Evolutionary conservation across 2,113 vertebrate species (phyloP).

Genomic region (Ceyx melanurus): DNA sequence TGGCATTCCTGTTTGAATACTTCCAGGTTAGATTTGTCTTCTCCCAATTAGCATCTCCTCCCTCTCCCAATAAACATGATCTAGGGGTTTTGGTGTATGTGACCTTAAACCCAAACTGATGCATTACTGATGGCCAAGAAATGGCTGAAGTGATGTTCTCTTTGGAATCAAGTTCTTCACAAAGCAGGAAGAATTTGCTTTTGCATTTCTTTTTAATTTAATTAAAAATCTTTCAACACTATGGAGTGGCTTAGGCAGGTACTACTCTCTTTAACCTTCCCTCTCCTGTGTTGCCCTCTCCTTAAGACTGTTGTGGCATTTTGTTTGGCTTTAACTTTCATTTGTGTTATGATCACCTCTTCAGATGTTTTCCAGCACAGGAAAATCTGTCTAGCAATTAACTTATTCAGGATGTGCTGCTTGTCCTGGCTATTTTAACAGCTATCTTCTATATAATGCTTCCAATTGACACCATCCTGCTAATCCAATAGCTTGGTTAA

Average conservation of each 20-base stretch:
- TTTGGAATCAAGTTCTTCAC: neutral
- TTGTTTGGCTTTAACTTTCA: neutral
- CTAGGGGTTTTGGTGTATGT: fast-evolving
- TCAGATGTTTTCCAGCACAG: neutral
- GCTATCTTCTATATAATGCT: neutral
- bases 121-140: neutral
- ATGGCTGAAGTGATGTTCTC: neutral
- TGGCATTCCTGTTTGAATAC: neutral
- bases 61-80: neutral
- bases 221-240: neutral
- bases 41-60: neutral
- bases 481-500: neutral
- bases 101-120: neutral
- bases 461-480: neutral
- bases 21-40: neutral
- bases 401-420: neutral
- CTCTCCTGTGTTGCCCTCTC: neutral
- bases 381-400: neutral
- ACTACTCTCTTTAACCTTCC: neutral
- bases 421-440: neutral
- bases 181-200: neutral
- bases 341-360: neutral
- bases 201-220: neutral
- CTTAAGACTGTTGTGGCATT: neutral
- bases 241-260: neutral